Evolutionary conservation across 1,140 invertebrate species (phyloP).

Genomic region (Sitobion miscanthi): DNA sequence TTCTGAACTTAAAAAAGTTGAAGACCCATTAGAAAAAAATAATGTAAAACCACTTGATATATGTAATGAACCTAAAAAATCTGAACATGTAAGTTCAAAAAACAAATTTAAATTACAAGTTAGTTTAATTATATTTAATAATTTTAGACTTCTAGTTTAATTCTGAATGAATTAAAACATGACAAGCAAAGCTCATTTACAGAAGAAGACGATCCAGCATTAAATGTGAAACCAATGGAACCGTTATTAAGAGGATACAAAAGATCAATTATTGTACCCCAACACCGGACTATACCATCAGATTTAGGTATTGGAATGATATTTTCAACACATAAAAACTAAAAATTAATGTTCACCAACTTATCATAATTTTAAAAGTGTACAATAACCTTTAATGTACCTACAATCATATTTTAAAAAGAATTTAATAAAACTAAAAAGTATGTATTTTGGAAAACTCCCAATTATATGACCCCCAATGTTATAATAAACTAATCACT

Average conservation of each 20-base stretch:
- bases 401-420: neutral
- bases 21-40: constrained; percentile 12
- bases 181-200: constrained; percentile 61
- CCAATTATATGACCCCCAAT: neutral
- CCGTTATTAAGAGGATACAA: constrained; percentile 80
- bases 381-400: neutral
- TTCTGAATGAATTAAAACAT: constrained; percentile 53
- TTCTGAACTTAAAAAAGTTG: constrained; percentile 47
- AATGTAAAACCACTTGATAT: constrained; percentile 24
- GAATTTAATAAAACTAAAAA: neutral
- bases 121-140: neutral
- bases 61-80: constrained; percentile 19
- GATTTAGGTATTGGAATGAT: constrained; percentile 33
- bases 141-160: constrained; percentile 32
- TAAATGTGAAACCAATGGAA: constrained; percentile 91
- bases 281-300: constrained; percentile 57
- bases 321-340: neutral
- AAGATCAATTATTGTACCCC: constrained; percentile 58
- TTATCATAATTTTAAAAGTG: neutral
- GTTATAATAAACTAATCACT: neutral
- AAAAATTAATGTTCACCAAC: neutral
- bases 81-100: constrained; percentile 17
- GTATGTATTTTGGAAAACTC: neutral
- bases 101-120: neutral
- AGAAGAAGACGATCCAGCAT: constrained; percentile 78